Evolutionary conservation across 2,113 vertebrate genomes (phyloP), one percentile per base, ranked within the genome.

Genomic region (Melanostigma gelatinosum): DNA sequence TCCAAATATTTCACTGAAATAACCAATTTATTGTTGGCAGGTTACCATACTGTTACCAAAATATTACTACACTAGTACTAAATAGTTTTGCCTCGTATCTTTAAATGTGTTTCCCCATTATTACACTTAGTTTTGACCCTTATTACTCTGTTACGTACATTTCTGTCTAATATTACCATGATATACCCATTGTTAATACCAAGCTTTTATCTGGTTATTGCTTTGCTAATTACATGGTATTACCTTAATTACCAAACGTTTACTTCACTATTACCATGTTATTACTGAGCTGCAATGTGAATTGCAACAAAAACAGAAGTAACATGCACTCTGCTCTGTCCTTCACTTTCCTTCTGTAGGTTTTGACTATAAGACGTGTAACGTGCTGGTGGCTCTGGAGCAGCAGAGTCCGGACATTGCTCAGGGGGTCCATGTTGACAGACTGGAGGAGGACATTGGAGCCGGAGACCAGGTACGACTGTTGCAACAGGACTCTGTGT

Each of bases 351-450:
- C 9, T 4, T 7, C 46, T 46, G 20, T 2, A 99, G 97, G 98
- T 75, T 99, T 99, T 34, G 98, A 99, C 94, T 99, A 97, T 82
- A 99, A 99, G 93, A 99, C 97, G 8, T 99, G 98, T 71, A 99
- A 99, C 1, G 97, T 99, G 79, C 94, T 99, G 70, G 97, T 99
- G 89, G 97, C 98, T 68, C 77, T 99, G 91, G 98, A 99, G 88
- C 97, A 99, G 84, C 98, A 99, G 86, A 99, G 97, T 78, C 97
- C 96, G 0, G 98, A 99, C 91, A 99, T 99, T 57, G 98, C 98
- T 75, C 98, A 99, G 80, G 96, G 97, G 5, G 97, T 99, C 82
- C 97, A 99, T 46, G 81, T 98, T 22, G 96, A 98, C 91, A 94
- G 96, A 82, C 61, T 85, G 0, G 97, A 99, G 89, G 97, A 97